Evolutionary conservation across 2,797 vertebrate species (phyloP).

Genomic region (Lagocephalus sceleratus): DNA sequence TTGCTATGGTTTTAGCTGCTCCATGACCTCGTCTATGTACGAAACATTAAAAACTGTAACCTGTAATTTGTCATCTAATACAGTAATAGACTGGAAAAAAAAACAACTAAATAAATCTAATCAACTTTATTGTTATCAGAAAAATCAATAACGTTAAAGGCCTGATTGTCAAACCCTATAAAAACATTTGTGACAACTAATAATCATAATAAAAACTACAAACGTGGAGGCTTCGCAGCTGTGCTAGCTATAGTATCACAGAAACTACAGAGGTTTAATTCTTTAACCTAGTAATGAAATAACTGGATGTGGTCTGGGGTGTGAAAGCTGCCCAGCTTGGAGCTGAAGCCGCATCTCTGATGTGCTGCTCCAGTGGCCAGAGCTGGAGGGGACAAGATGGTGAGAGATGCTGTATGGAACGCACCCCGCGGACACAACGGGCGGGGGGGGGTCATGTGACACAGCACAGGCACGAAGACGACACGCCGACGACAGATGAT

Average conservation of each 20-base stretch:
- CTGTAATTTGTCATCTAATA: not conserved
- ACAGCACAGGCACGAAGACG: conserved; percentile 13
- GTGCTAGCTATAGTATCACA: conserved; percentile 12
- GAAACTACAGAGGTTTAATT: too few relatives aligned
- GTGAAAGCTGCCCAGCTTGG: too few relatives aligned
- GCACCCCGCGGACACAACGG: conserved; percentile 32
- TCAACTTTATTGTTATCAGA: not conserved
- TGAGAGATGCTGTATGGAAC: conserved; percentile 38
- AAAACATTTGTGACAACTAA: conserved; percentile 6
- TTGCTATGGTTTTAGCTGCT: conserved; percentile 17
- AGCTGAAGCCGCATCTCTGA: too few relatives aligned
- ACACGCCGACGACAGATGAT: conserved; percentile 32
- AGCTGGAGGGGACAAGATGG: conserved; percentile 39
- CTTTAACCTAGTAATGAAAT: conserved; percentile 1
- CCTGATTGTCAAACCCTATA: conserved; percentile 31
- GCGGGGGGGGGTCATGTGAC: conserved; percentile 34
- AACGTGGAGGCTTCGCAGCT: conserved; percentile 34
- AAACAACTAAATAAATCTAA: conserved; percentile 3
- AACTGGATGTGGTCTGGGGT: not conserved
- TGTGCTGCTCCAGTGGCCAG: conserved; percentile 46
- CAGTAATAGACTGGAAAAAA: too few relatives aligned
- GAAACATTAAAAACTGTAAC: conserved; percentile 2
- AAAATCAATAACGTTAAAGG: not conserved
- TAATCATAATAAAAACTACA: not conserved
- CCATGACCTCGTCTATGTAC: conserved; percentile 16